Conservation (phyloP, 2,797 vertebrate species). For the Scyliorhinus canicula region DNA sequence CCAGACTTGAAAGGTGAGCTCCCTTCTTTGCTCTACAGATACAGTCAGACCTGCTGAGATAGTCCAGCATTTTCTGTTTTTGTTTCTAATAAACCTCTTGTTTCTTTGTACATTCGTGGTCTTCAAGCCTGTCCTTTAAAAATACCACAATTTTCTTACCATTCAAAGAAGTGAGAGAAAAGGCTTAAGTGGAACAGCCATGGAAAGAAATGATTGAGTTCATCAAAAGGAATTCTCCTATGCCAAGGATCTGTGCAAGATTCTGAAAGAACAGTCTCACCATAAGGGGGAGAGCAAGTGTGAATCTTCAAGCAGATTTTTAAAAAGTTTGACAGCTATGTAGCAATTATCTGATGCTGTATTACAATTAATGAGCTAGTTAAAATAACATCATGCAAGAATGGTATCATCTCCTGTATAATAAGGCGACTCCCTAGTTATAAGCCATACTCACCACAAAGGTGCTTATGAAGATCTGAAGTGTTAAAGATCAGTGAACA, state of each 20-base stretch:
- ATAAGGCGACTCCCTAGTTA: neutral
- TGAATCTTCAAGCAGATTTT: neutral
- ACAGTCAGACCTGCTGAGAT: too few relatives aligned
- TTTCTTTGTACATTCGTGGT: too few relatives aligned
- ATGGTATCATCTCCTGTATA: neutral
- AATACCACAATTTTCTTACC: too few relatives aligned
- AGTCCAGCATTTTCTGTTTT: too few relatives aligned
- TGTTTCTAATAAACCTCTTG: too few relatives aligned
- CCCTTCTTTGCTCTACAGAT: too few relatives aligned
- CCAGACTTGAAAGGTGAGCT: too few relatives aligned
- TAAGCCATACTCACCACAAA: neutral
- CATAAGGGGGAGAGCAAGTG: neutral
- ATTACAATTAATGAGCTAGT: neutral
- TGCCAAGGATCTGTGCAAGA: neutral
- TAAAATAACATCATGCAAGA: neutral
- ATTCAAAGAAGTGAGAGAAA: too few relatives aligned
- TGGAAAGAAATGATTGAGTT: neutral
- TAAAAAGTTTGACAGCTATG: neutral
- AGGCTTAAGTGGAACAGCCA: neutral
- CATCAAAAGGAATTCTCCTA: neutral
- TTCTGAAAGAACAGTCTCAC: neutral
- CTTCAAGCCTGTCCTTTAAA: too few relatives aligned
- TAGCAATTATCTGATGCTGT: neutral
- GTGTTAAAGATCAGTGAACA: neutral
- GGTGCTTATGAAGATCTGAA: neutral